Evolutionary conservation across 2,797 vertebrate genomes (phyloP).

Genomic region (Sebastes steindachneri): DNA sequence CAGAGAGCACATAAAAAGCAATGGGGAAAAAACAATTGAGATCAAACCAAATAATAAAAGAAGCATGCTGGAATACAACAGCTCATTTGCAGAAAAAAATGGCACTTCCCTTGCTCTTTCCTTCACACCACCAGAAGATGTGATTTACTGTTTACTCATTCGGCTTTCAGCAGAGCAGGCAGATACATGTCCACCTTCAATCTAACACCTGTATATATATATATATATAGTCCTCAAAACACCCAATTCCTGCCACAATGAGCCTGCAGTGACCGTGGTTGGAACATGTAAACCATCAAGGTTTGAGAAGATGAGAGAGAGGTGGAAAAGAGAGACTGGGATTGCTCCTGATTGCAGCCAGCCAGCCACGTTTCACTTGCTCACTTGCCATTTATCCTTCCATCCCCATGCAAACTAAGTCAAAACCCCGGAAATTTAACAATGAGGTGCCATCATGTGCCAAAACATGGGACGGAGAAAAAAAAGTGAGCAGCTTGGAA

Average conservation of each 20-base stretch:
- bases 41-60: slow-evolving; percentile 30
- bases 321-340: slow-evolving; percentile 13
- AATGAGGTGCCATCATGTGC: slow-evolving; percentile 68
- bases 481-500: slow-evolving; percentile 75
- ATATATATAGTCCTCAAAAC: neutral
- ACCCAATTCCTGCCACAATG: neutral
- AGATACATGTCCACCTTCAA: slow-evolving; percentile 1
- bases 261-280: slow-evolving; percentile 6
- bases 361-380: slow-evolving; percentile 49
- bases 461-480: slow-evolving; percentile 55
- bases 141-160: slow-evolving; percentile 4
- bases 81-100: neutral
- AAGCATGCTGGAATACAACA: neutral
- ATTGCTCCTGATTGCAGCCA: slow-evolving; percentile 39
- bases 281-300: slow-evolving; percentile 24
- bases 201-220: neutral
- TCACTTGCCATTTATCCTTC: slow-evolving; percentile 48
- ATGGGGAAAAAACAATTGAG: slow-evolving; percentile 16
- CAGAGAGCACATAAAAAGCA: slow-evolving; percentile 20
- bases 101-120: slow-evolving; percentile 1
- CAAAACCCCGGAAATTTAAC: slow-evolving; percentile 63
- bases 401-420: slow-evolving; percentile 34
- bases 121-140: neutral
- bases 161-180: slow-evolving; percentile 1
- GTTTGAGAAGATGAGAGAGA: slow-evolving; percentile 36